Percentiles rank a stretch among this genome's conserved stretches.
Evolutionary conservation across 2,797 vertebrate species (phyloP).

Genomic region (Atherinosoma microstoma): DNA sequence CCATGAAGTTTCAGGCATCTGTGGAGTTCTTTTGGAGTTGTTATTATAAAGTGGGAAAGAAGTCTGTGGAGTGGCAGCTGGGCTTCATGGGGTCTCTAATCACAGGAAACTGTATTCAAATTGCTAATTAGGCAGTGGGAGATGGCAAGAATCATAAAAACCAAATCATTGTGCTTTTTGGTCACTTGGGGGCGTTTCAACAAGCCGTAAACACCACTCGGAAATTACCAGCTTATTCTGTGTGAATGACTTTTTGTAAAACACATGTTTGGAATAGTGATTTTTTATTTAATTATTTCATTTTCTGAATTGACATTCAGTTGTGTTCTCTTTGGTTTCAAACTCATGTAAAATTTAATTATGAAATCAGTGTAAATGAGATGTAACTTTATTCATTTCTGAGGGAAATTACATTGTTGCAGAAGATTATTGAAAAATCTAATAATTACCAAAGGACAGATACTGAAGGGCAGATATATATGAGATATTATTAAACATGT

Average conservation of each 20-base stretch:
- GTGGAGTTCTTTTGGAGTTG: slow-evolving; percentile 13
- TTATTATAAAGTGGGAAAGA: slow-evolving; percentile 22
- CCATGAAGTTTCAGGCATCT: slow-evolving; percentile 35
- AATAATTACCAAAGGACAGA: no score
- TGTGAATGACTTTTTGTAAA: no score
- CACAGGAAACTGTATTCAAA: slow-evolving; percentile 40
- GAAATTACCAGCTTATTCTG: background rate
- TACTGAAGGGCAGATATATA: no score
- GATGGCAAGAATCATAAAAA: slow-evolving; percentile 6
- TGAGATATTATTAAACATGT: no score
- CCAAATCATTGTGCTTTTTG: background rate
- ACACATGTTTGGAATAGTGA: no score
- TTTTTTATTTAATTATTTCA: background rate
- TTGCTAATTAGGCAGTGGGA: background rate
- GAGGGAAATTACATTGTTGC: no score
- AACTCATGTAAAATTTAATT: background rate
- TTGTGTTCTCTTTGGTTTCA: background rate
- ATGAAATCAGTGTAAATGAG: no score
- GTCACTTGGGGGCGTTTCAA: background rate
- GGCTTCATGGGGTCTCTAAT: slow-evolving; percentile 45
- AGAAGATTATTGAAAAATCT: no score
- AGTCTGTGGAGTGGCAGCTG: slow-evolving; percentile 60
- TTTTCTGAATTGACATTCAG: background rate
- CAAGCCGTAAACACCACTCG: background rate
- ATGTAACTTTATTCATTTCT: no score